These are phyloP conservation scores for Spheniscus mendiculus DNA, from an alignment of 2,113 vertebrate species.

Conservation along the genomic window DNA sequence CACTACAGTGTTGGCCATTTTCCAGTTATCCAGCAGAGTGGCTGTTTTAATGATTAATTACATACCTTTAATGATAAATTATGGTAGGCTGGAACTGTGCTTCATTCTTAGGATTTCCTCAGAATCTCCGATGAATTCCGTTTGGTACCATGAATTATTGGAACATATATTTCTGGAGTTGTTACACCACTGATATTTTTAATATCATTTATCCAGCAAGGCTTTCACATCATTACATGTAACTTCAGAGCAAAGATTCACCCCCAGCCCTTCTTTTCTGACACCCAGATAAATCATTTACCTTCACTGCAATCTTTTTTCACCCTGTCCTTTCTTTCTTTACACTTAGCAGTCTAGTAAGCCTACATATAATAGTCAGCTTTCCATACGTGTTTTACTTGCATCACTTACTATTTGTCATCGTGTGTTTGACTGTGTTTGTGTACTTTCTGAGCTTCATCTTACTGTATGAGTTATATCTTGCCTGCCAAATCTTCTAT, in stretches of 20 bases:
- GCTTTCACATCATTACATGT: not conserved
- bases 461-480: not conserved
- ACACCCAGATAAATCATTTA: not conserved
- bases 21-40: constrained; percentile 8
- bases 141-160: constrained; percentile 12
- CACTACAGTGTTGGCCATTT: not conserved
- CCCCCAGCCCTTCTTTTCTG: not conserved
- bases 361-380: not conserved
- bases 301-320: not conserved
- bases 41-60: constrained; percentile 53
- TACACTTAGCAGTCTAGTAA: not conserved
- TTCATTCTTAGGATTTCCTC: constrained; percentile 16
- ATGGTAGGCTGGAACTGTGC: not conserved
- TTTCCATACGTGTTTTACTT: not conserved
- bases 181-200: not conserved
- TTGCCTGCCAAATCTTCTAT: not conserved
- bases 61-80: constrained; percentile 37
- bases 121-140: not conserved
- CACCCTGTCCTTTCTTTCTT: not conserved
- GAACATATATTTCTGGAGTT: not conserved
- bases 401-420: not conserved
- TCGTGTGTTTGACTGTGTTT: not conserved
- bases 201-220: not conserved
- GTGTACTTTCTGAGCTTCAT: not conserved
- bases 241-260: not conserved